Evolutionary conservation across 2,797 vertebrate genomes (phyloP), one percentile per base, ranked within the genome.

Genomic region (Pantherophis alleghaniensis): DNA sequence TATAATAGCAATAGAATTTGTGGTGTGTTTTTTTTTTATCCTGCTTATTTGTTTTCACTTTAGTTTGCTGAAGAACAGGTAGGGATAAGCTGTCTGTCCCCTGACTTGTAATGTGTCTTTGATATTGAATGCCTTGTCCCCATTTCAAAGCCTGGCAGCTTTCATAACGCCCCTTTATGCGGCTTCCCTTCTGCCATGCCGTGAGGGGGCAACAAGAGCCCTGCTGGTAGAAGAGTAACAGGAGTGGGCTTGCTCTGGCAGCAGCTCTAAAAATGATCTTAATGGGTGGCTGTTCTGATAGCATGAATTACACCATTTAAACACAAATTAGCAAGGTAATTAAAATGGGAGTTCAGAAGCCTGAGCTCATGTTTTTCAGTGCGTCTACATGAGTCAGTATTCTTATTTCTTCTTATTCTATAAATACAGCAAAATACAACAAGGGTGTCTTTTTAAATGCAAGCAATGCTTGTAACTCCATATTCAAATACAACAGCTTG

Each of bases 381-480:
- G 69, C 0, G 13, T 83, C n/a, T 63, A 32, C 32, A 37, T 83
- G 74, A 92, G 51, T 86, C 74, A 90, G 59, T 60, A 90, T 51
- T 86, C 87, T 89, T 42, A 42, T 66, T 90, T 90, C 18, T 63
- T 55, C 51, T 59, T 86, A 63, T 11, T 42, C 87, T 66, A 56
- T 56, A 66, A 63, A 66, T 47, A 55, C 53, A 69, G 14, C n/a
- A n/a, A 37, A 2, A 1, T 2, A 32, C 88, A 51, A 1, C 4
- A 3, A 6, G 13, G 56, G 14, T 22, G 3, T 51, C 56, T 92
- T n/a, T 26, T 63, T 20, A 92, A 90, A 92, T 2, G 3, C 0
- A 0, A 57, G 9, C 42, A 51, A 11, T 90, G 60, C 10, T 69
- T 53, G 7, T 0, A 0, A 56, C 88, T 10, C 28, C 28, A n/a